Evolutionary conservation across 2,888 invertebrate species (phyloP).

Genomic region (Plebejus argus): DNA sequence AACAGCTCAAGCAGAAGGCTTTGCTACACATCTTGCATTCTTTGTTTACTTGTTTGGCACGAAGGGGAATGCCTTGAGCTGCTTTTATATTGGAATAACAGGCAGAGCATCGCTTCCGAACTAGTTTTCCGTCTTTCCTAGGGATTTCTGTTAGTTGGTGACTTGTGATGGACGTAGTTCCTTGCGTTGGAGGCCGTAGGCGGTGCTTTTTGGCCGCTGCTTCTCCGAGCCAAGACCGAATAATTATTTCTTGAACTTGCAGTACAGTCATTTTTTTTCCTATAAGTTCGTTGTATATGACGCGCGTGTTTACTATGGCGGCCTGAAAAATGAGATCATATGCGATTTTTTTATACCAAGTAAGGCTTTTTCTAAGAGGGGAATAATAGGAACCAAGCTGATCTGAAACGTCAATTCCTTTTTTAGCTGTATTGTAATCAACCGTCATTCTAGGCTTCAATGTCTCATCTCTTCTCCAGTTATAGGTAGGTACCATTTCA

Average conservation of each 20-base stretch:
- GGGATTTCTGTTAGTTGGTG: constrained; percentile 31
- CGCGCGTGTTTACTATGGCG: constrained; percentile 29
- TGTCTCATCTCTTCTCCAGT: constrained; percentile 33
- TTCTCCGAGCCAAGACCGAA: constrained; percentile 28
- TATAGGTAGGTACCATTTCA: constrained; percentile 29
- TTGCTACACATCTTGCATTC: neutral
- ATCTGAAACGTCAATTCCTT: constrained; percentile 39
- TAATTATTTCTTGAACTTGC: constrained; percentile 25
- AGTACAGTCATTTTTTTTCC: constrained; percentile 14
- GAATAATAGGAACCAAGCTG: constrained; percentile 37
- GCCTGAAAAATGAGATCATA: constrained; percentile 31
- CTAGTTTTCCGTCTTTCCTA: constrained; percentile 30
- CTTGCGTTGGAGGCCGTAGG: constrained; percentile 31
- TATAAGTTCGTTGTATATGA: constrained; percentile 28
- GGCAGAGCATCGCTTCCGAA: constrained; percentile 30
- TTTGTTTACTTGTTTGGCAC: constrained; percentile 8
- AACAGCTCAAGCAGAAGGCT: neutral
- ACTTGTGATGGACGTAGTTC: constrained; percentile 28
- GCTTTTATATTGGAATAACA: constrained; percentile 34
- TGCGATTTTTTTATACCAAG: constrained; percentile 29
- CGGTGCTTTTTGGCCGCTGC: constrained; percentile 26
- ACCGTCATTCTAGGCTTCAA: constrained; percentile 37
- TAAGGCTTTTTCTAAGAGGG: too few species aligned
- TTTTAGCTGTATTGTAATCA: constrained; percentile 40
- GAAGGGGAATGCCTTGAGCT: constrained; percentile 32